These are phyloP conservation scores for Nomada flava DNA, from an alignment of 2,888 invertebrate species.

Conservation along the genomic window DNA sequence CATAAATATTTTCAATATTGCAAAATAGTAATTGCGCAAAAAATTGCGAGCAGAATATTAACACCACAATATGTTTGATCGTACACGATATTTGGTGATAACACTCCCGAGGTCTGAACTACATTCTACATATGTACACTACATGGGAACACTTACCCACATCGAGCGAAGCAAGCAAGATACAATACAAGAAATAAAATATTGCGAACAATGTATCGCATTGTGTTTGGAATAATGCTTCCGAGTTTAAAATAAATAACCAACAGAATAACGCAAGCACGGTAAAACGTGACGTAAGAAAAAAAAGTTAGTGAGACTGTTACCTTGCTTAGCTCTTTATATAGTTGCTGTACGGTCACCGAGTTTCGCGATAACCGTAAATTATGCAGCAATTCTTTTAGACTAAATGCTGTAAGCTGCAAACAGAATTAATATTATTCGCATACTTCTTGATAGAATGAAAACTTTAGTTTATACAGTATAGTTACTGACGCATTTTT, in stretches of 20 bases:
- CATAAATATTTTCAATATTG: background rate
- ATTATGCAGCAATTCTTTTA: background rate
- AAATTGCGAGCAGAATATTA: too few species aligned
- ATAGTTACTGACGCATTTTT: too few species aligned
- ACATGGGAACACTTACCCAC: slow-evolving; percentile 45
- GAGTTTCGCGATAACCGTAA: background rate
- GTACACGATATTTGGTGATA: too few species aligned
- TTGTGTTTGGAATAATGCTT: background rate
- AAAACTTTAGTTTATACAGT: background rate
- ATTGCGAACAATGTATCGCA: background rate
- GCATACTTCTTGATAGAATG: too few species aligned
- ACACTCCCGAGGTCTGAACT: too few species aligned
- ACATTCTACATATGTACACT: background rate
- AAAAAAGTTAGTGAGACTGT: background rate
- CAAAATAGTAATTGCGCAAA: background rate
- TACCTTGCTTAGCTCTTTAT: slow-evolving; percentile 9
- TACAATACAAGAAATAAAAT: slow-evolving; percentile 13
- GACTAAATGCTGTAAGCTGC: background rate
- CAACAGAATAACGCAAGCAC: background rate
- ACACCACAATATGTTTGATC: too few species aligned
- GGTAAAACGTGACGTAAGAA: background rate
- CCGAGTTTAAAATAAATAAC: background rate
- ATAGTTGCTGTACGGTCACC: slow-evolving; percentile 21
- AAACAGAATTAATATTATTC: background rate
- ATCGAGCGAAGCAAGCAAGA: background rate